Conservation (phyloP, 2,113 vertebrate species). For the Loxodonta africana region DNA sequence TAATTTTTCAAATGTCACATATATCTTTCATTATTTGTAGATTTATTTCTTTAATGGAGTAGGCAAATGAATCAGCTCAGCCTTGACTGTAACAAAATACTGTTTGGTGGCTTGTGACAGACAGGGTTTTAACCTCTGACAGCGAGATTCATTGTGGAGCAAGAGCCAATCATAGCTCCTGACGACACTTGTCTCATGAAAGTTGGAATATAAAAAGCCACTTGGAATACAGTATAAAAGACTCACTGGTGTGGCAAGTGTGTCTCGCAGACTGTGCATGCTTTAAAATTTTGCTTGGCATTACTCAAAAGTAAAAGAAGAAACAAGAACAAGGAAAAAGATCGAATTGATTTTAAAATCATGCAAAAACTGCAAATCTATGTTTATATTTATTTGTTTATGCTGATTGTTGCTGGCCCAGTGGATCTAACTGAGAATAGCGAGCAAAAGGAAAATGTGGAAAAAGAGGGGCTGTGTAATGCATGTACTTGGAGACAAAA, state of each 20-base stretch:
- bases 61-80: constrained; percentile 89
- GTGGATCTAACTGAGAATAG: constrained; percentile 92
- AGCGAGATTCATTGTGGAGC: constrained; percentile 96
- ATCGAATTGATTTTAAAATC: constrained; percentile 87
- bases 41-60: constrained; percentile 85
- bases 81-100: constrained; percentile 90
- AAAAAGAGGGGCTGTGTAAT: constrained; percentile 94
- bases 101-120: constrained; percentile 91
- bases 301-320: constrained; percentile 82
- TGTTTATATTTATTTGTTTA: constrained; percentile 91
- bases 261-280: constrained; percentile 89
- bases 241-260: constrained; percentile 93
- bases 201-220: constrained; percentile 98
- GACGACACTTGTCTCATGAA: constrained; percentile 96
- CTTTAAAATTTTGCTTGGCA: constrained; percentile 85
- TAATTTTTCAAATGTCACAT: constrained; percentile 48
- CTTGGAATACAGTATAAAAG: constrained; percentile 94
- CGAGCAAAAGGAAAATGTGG: constrained; percentile 90
- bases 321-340: constrained; percentile 73
- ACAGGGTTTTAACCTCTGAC: constrained; percentile 94
- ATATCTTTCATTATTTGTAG: constrained; percentile 57
- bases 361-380: constrained; percentile 91
- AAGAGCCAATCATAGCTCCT: constrained; percentile 96
- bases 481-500: constrained; percentile 97
- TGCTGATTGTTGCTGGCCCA: constrained; percentile 92